Conservation (phyloP, 2,888 invertebrate species). For the Gymnocheta viridis region DNA sequence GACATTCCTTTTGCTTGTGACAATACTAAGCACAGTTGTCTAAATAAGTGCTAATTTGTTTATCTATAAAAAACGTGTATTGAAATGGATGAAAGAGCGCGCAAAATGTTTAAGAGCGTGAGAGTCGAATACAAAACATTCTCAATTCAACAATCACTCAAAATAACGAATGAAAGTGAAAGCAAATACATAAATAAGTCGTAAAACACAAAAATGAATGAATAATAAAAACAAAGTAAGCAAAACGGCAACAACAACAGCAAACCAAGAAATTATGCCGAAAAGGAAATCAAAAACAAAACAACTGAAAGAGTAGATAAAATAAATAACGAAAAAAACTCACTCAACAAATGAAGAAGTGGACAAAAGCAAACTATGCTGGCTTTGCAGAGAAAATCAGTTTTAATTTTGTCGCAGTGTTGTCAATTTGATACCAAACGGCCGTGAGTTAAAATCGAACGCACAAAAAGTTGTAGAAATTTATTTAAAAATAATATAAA, state of each 20-base stretch:
- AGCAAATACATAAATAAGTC: slow-evolving; percentile 51
- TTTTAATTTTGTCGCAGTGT: slow-evolving; percentile 74
- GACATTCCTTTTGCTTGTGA: slow-evolving; percentile 30
- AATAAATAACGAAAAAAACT: slow-evolving; percentile 6
- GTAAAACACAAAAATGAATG: slow-evolving; percentile 52
- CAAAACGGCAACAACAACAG: slow-evolving; percentile 26
- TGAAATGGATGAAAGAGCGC: not conserved
- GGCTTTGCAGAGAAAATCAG: slow-evolving; percentile 57
- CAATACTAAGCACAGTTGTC: slow-evolving; percentile 21
- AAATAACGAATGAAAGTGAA: slow-evolving; percentile 62
- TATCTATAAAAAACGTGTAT: slow-evolving; percentile 33
- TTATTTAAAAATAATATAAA: slow-evolving; percentile 44
- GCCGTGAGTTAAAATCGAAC: slow-evolving; percentile 57
- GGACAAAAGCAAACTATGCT: slow-evolving; percentile 26
- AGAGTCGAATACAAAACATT: slow-evolving; percentile 1
- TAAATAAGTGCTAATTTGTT: not conserved
- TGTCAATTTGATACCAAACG: slow-evolving; percentile 57
- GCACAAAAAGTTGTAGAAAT: slow-evolving; percentile 61
- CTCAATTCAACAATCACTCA: slow-evolving; percentile 25
- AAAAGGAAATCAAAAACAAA: slow-evolving; percentile 13
- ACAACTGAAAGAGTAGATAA: slow-evolving; percentile 16
- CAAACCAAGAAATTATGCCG: not conserved
- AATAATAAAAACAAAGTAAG: slow-evolving; percentile 66
- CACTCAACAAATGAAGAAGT: slow-evolving; percentile 46
- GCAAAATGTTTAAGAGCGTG: slow-evolving; percentile 5